These are phyloP conservation scores for Triplophysa yarkandensis DNA, from an alignment of 2,797 vertebrate genomes.

Conservation along the genomic window DNA sequence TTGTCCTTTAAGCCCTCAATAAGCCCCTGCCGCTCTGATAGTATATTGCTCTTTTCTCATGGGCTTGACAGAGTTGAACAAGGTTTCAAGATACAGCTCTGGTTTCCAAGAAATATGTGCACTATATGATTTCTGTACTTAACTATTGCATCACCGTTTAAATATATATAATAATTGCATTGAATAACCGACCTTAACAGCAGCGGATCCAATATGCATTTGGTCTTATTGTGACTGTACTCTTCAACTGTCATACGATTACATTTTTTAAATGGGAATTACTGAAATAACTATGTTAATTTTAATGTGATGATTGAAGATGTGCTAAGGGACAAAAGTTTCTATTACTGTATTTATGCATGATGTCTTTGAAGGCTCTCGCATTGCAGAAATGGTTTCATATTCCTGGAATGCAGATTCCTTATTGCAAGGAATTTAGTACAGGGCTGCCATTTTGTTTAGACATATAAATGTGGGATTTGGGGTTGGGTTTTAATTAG, in stretches of 20 bases:
- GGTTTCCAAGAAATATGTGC: not conserved
- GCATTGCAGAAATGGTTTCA: no score
- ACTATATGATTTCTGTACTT: not conserved
- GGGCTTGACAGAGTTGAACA: not conserved
- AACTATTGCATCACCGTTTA: not conserved
- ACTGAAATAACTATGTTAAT: no score
- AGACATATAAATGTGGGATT: no score
- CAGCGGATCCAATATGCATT: no score
- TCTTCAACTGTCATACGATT: not conserved
- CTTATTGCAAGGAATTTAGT: no score
- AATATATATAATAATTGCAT: not conserved
- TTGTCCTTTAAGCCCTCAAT: conserved; percentile 64
- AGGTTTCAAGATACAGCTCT: not conserved
- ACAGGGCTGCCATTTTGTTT: no score
- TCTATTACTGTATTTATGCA: no score
- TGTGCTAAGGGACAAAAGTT: no score
- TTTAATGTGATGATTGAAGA: no score
- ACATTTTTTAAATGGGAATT: not conserved
- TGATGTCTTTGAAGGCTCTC: no score
- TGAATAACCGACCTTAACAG: not conserved
- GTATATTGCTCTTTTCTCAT: conserved; percentile 26
- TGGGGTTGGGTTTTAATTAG: no score
- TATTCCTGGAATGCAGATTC: no score
- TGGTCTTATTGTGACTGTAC: not conserved
- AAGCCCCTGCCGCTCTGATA: conserved; percentile 60